phyloP scores from a whole-genome alignment of 1,140 invertebrate species.

The Samia ricini region DNA sequence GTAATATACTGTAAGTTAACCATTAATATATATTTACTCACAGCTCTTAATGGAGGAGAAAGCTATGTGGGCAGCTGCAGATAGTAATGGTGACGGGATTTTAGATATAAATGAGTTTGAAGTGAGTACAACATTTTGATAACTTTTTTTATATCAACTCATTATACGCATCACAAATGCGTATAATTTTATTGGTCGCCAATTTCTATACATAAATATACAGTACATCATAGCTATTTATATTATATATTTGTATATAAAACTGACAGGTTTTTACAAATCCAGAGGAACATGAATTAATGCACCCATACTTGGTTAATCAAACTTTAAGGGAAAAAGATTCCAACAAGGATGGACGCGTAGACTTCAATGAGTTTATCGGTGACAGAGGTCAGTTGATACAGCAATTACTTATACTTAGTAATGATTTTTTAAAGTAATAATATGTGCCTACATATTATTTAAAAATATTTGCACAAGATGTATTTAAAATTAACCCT shows the following conservation, averaged over 20 bases:
- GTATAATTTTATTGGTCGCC: background rate
- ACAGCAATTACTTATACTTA: background rate
- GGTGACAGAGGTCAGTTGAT: conserved; percentile 81
- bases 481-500: no score
- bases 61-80: conserved; percentile 91
- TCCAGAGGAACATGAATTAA: conserved; percentile 94
- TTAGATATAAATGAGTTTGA: conserved; percentile 91
- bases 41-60: conserved; percentile 88
- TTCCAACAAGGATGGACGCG: conserved; percentile 87
- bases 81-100: conserved; percentile 89
- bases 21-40: no score
- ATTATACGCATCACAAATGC: background rate
- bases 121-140: conserved; percentile 49
- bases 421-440: no score
- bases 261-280: conserved; percentile 84
- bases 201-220: no score
- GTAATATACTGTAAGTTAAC: no score
- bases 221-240: no score
- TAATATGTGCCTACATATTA: no score
- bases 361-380: conserved; percentile 91
- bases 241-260: no score
- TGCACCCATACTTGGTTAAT: conserved; percentile 90
- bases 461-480: no score
- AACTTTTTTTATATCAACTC: background rate
- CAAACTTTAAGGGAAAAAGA: conserved; percentile 94